A percentile compares a stretch with the other conserved stretches of the same genome.
Conservation (phyloP, 2,797 vertebrate species). For the Sebastes iracundus region DNA sequence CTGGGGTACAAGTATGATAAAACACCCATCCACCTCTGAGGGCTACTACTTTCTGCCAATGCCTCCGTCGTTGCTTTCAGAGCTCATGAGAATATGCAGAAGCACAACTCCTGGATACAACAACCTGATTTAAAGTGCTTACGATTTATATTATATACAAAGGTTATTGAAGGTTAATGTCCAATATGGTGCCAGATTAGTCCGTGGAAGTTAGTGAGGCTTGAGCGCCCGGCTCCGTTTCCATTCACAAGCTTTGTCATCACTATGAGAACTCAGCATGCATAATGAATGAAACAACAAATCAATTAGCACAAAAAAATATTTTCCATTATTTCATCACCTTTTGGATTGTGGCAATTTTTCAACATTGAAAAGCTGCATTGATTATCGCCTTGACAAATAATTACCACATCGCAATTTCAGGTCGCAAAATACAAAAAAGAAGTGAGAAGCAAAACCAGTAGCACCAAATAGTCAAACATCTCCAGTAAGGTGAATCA, state of each 20-base stretch:
- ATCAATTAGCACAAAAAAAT: conserved; percentile 46
- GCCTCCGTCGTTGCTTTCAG: conserved; percentile 60
- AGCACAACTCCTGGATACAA: conserved; percentile 59
- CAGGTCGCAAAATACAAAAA: conserved; percentile 14
- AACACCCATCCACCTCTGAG: conserved; percentile 66
- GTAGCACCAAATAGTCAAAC: background rate
- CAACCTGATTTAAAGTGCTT: conserved; percentile 59
- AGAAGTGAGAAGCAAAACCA: background rate
- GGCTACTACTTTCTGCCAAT: conserved; percentile 71
- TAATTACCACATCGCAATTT: conserved; percentile 42
- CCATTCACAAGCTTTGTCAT: conserved; percentile 37
- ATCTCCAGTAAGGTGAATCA: background rate
- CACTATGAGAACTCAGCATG: conserved; percentile 13
- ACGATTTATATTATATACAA: conserved; percentile 40
- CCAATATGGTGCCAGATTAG: conserved; percentile 31
- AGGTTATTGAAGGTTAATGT: conserved; percentile 58
- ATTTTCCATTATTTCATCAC: conserved; percentile 34
- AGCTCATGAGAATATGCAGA: conserved; percentile 71
- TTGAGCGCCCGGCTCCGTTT: conserved; percentile 12
- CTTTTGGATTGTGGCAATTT: conserved; percentile 33
- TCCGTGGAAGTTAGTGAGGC: conserved; percentile 18
- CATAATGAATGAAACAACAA: conserved; percentile 38
- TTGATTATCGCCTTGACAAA: conserved; percentile 52
- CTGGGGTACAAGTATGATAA: conserved; percentile 73
- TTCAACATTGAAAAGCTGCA: conserved; percentile 43